Evolutionary conservation across 1,140 invertebrate species (phyloP).

Genomic region (Antheraea mylitta): DNA sequence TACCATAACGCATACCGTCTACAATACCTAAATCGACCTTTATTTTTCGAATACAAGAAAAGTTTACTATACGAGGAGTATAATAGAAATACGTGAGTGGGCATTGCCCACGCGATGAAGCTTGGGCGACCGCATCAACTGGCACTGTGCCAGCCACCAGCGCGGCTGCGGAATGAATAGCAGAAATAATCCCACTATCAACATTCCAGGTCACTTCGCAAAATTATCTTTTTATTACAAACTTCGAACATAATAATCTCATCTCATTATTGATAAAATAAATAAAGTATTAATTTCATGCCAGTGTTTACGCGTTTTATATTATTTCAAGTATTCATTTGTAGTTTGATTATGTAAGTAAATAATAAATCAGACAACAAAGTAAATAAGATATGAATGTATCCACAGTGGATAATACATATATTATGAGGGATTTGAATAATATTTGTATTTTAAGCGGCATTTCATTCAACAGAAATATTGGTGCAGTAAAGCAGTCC

Average conservation of each 20-base stretch:
- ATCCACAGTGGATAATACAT: too few species aligned
- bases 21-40: not conserved
- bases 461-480: not conserved
- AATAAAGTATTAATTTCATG: constrained; percentile 4
- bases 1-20: not conserved
- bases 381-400: too few species aligned
- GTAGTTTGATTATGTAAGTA: too few species aligned
- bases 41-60: constrained; percentile 12
- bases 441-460: too few species aligned
- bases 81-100: constrained; percentile 41
- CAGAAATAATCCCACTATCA: constrained; percentile 55
- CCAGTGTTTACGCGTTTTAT: not conserved
- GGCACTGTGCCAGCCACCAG: constrained; percentile 35
- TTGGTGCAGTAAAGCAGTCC: not conserved
- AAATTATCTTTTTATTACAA: constrained; percentile 43
- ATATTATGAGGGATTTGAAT: too few species aligned
- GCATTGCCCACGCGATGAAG: constrained; percentile 34
- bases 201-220: constrained; percentile 54
- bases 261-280: constrained; percentile 13
- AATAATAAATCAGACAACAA: too few species aligned
- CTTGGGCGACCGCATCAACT: constrained; percentile 33
- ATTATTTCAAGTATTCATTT: not conserved
- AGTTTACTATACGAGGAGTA: constrained; percentile 17
- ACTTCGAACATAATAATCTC: constrained; percentile 24
- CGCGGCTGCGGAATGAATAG: constrained; percentile 24